These are phyloP conservation scores for Zelleria hepariella DNA, from an alignment of 2,888 invertebrate genomes.

Conservation along the genomic window DNA sequence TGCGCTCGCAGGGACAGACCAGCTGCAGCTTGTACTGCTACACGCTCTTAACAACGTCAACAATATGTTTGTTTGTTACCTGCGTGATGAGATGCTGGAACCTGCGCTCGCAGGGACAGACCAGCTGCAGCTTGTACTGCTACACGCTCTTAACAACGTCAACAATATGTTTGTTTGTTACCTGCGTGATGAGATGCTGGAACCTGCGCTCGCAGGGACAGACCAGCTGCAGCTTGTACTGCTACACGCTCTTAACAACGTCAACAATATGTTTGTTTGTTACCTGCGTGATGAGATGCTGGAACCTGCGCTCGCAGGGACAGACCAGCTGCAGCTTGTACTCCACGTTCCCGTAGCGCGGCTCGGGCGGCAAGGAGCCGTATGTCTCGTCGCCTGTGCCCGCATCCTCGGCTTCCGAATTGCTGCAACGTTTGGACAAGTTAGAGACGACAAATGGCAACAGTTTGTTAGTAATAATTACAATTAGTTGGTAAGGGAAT, in stretches of 20 bases:
- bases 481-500: too few species aligned
- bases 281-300: constrained; percentile 97
- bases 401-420: constrained; percentile 26
- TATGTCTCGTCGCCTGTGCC: constrained; percentile 39
- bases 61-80: too few species aligned
- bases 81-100: constrained; percentile 96
- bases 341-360: constrained; percentile 95
- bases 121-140: constrained; percentile 95
- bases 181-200: constrained; percentile 97
- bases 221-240: constrained; percentile 95
- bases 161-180: too few species aligned
- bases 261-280: too few species aligned
- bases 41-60: too few species aligned
- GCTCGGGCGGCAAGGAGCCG: constrained; percentile 86
- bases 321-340: constrained; percentile 96
- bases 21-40: constrained; percentile 97
- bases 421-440: neutral
- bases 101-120: constrained; percentile 90
- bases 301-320: constrained; percentile 87
- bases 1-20: constrained; percentile 89
- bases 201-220: constrained; percentile 88
- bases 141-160: too few species aligned
- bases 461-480: too few species aligned
- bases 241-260: too few species aligned
- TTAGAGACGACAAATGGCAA: too few species aligned